These are phyloP conservation scores for Mycetomoellerius zeteki DNA, from an alignment of 1,140 invertebrate genomes.

Conservation along the genomic window DNA sequence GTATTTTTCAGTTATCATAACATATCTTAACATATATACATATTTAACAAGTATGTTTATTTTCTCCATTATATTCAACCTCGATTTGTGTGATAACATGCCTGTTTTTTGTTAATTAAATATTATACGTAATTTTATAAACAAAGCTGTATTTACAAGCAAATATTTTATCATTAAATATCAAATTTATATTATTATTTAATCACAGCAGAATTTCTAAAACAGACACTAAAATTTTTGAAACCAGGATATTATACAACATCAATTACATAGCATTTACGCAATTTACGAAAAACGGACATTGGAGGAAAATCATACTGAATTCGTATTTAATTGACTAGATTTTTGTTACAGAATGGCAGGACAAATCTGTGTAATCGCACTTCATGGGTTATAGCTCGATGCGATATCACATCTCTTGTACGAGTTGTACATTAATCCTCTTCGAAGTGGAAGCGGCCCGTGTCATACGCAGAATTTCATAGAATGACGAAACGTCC, in stretches of 20 bases:
- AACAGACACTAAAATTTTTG: not conserved
- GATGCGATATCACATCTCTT: conserved; percentile 54
- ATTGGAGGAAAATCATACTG: not conserved
- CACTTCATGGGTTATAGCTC: conserved; percentile 24
- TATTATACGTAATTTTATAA: not conserved
- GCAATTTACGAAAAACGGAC: not conserved
- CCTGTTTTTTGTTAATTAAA: conserved; percentile 15
- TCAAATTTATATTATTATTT: not conserved
- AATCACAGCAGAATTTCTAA: not conserved
- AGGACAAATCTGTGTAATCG: conserved; percentile 47
- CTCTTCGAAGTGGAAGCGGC: conserved; percentile 66
- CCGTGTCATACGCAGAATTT: conserved; percentile 70
- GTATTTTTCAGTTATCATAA: conserved; percentile 13
- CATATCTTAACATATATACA: not conserved
- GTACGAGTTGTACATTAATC: conserved; percentile 67
- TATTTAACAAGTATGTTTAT: not conserved
- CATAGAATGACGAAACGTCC: conserved; percentile 74
- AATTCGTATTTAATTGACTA: not conserved
- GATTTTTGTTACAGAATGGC: not conserved
- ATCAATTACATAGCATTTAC: not conserved
- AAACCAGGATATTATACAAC: not conserved
- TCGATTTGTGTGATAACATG: not conserved
- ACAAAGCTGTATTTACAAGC: conserved; percentile 23
- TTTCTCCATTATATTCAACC: not conserved
- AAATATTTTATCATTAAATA: conserved; percentile 3